Evolutionary conservation across 2,888 invertebrate species (phyloP).

Genomic region (Amphimallon solstitiale): DNA sequence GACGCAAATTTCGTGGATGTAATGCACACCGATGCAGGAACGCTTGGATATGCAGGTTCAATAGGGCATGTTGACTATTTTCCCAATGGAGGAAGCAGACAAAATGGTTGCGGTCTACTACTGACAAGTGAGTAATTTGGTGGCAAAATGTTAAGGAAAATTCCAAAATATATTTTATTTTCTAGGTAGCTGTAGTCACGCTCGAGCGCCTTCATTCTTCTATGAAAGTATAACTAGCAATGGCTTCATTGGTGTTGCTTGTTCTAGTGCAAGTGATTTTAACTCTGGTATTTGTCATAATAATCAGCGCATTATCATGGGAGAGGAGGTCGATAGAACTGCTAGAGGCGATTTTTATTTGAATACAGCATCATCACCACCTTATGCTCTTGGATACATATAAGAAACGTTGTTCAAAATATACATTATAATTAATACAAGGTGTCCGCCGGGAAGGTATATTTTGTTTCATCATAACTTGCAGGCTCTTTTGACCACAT

Average conservation of each 20-base stretch:
- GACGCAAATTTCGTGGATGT: constrained; percentile 78
- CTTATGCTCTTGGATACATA: constrained; percentile 13
- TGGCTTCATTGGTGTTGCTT: constrained; percentile 14
- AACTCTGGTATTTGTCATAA: constrained; percentile 5
- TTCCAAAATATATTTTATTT: not conserved
- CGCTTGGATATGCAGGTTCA: constrained; percentile 68
- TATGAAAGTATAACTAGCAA: constrained; percentile 19
- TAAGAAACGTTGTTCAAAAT: not conserved
- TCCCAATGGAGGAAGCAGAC: constrained; percentile 74
- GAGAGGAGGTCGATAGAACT: constrained; percentile 20
- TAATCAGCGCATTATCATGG: constrained; percentile 28
- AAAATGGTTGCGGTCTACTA: constrained; percentile 70
- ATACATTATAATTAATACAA: too few relatives aligned
- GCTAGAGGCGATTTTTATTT: constrained; percentile 28
- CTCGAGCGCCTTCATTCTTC: constrained; percentile 12
- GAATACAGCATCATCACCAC: constrained; percentile 4
- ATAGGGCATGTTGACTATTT: constrained; percentile 77
- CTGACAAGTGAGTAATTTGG: not conserved
- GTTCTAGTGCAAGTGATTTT: constrained; percentile 16
- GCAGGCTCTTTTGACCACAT: too few relatives aligned
- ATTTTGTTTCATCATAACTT: too few relatives aligned
- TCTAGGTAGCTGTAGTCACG: constrained; percentile 31
- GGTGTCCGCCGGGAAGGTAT: too few relatives aligned
- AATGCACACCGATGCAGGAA: constrained; percentile 74
- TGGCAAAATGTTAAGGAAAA: too few relatives aligned